These are phyloP conservation scores for Ophioninae sp. DNA, from an alignment of 2,888 invertebrate species.

Conservation along the genomic window DNA sequence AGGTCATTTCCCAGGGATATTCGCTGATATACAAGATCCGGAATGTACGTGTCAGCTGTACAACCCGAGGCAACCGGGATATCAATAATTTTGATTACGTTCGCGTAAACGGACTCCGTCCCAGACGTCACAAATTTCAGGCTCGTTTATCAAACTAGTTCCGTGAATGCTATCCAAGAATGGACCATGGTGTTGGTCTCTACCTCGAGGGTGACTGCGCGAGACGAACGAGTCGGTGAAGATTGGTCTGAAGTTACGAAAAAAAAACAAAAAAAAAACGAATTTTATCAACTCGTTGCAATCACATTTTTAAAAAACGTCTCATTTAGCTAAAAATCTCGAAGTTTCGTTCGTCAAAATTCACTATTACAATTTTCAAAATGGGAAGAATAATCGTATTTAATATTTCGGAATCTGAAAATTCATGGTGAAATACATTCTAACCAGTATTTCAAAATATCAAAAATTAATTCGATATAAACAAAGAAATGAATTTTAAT, in stretches of 20 bases:
- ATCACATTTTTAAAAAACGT: too few species aligned
- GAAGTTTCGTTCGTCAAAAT: too few species aligned
- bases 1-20: background rate
- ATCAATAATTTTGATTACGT: conserved; percentile 4
- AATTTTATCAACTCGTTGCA: too few species aligned
- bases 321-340: too few species aligned
- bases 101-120: background rate
- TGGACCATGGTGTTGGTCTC: background rate
- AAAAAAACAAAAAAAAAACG: background rate
- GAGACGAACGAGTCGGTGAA: background rate
- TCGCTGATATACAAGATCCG: conserved; percentile 14
- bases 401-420: too few species aligned
- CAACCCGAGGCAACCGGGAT: background rate
- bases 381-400: too few species aligned
- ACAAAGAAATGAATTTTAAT: too few species aligned
- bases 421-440: too few species aligned
- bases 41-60: background rate
- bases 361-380: too few species aligned
- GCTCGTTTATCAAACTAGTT: background rate
- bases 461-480: too few species aligned
- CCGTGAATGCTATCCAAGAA: background rate
- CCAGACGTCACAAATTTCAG: background rate
- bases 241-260: background rate
- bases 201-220: background rate
- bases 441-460: too few species aligned